Percentiles rank a stretch among this genome's conserved stretches.
Evolutionary conservation across 2,888 invertebrate genomes (phyloP).

Genomic region (Portevinia maculata): DNA sequence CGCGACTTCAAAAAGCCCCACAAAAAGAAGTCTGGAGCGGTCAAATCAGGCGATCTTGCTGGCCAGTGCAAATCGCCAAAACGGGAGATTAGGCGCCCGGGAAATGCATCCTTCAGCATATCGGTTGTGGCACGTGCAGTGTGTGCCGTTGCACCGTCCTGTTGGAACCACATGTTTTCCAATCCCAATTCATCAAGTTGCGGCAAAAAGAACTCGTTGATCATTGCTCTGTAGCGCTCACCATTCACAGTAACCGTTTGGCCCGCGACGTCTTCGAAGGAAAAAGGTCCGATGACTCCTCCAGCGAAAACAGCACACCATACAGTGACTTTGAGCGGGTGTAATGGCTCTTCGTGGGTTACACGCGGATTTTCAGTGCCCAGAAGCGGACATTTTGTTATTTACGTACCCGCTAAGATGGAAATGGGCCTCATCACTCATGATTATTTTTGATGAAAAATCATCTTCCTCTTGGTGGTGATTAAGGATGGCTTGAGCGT

Average conservation of each 20-base stretch:
- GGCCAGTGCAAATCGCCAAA: too few species aligned
- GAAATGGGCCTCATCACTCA: slow-evolving; percentile 9
- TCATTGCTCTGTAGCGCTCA: slow-evolving; percentile 5
- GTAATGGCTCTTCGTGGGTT: background rate
- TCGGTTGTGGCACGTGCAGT: too few species aligned
- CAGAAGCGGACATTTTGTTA: slow-evolving; percentile 1
- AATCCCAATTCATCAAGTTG: slow-evolving; percentile 9
- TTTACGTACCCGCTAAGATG: background rate
- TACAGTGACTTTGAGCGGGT: background rate
- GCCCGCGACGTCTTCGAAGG: background rate
- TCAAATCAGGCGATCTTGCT: too few species aligned
- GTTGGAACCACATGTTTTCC: slow-evolving; percentile 6
- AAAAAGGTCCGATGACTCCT: background rate
- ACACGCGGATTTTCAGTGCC: background rate
- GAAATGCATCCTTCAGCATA: too few species aligned
- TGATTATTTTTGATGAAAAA: slow-evolving; percentile 4
- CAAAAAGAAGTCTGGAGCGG: too few species aligned
- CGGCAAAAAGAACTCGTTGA: slow-evolving; percentile 2
- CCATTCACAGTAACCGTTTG: slow-evolving; percentile 5
- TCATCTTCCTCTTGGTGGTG: slow-evolving; percentile 4
- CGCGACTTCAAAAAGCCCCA: too few species aligned
- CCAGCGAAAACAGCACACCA: background rate
- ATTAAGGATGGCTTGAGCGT: slow-evolving; percentile 2
- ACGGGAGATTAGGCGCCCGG: too few species aligned
- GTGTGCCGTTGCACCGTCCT: background rate